Evolutionary conservation across 2,888 invertebrate species (phyloP).

Genomic region (Cyrtodaria siliqua): DNA sequence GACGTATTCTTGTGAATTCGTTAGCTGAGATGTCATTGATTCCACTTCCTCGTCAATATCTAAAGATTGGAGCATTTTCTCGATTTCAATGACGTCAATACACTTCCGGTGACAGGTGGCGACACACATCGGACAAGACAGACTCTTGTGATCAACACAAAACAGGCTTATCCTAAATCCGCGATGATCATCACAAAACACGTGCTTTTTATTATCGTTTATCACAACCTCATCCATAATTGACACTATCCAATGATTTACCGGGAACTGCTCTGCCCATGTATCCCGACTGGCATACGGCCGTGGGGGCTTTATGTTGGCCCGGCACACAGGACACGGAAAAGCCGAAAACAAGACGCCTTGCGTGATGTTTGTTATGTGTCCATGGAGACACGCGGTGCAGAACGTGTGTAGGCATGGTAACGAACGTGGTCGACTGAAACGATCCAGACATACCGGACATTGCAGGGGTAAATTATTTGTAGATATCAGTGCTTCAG

Average conservation of each 20-base stretch:
- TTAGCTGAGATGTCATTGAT: constrained; percentile 11
- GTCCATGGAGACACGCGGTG: constrained; percentile 52
- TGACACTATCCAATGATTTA: constrained; percentile 61
- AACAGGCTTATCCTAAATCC: constrained; percentile 50
- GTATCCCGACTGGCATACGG: constrained; percentile 33
- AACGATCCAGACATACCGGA: constrained; percentile 60
- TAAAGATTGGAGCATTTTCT: constrained; percentile 24
- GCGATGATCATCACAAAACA: constrained; percentile 34
- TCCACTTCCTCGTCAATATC: constrained; percentile 18
- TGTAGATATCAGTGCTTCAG: too few species aligned
- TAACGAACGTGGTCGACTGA: constrained; percentile 60
- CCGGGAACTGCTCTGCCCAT: constrained; percentile 66
- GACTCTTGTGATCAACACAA: constrained; percentile 57
- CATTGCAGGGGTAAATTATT: constrained; percentile 33
- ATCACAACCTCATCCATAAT: constrained; percentile 51
- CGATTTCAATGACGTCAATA: constrained; percentile 56
- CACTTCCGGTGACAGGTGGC: constrained; percentile 63
- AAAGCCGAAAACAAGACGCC: constrained; percentile 36
- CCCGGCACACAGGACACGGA: constrained; percentile 62
- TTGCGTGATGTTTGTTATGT: constrained; percentile 44
- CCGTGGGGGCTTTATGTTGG: constrained; percentile 47
- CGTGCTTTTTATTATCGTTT: not conserved
- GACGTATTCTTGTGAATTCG: constrained; percentile 22
- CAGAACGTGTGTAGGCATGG: constrained; percentile 70
- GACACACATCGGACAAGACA: constrained; percentile 65